phyloP scores from a whole-genome alignment of 2,113 vertebrate genomes.

The Apodemus speciosus region DNA sequence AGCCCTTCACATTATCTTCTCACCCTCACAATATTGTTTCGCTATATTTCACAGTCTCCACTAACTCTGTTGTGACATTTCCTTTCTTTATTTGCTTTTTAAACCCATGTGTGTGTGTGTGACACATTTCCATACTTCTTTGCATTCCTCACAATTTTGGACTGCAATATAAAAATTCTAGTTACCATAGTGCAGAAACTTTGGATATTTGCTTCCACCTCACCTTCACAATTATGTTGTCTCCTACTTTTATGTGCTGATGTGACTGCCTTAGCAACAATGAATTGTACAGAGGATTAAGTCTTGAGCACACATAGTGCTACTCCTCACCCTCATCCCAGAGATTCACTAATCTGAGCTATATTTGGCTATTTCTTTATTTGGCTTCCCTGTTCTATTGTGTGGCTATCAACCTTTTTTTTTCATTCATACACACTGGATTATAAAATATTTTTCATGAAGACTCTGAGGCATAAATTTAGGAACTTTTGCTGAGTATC shows the following conservation, averaged over 20 bases:
- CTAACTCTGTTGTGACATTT: not conserved
- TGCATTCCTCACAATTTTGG: not conserved
- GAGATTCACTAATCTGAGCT: not conserved
- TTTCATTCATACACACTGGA: not conserved
- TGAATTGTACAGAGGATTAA: not conserved
- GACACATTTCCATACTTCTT: not conserved
- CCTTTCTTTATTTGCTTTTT: not conserved
- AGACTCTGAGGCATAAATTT: not conserved
- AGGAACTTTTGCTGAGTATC: not conserved
- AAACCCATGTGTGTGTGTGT: not conserved
- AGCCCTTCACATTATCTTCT: not conserved
- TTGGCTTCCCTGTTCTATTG: not conserved
- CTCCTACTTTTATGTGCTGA: not conserved
- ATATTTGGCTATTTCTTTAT: not conserved
- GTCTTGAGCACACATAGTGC: not conserved
- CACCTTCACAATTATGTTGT: fast-evolving
- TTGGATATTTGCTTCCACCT: not conserved
- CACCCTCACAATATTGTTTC: no score
- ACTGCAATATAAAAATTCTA: not conserved
- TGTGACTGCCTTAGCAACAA: not conserved
- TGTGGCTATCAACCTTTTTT: not conserved
- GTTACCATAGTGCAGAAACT: not conserved
- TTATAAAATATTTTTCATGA: not conserved
- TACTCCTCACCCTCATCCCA: not conserved
- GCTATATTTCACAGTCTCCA: not conserved